Evolutionary conservation across 1,140 invertebrate genomes (phyloP).

Genomic region (Acarapis woodi): DNA sequence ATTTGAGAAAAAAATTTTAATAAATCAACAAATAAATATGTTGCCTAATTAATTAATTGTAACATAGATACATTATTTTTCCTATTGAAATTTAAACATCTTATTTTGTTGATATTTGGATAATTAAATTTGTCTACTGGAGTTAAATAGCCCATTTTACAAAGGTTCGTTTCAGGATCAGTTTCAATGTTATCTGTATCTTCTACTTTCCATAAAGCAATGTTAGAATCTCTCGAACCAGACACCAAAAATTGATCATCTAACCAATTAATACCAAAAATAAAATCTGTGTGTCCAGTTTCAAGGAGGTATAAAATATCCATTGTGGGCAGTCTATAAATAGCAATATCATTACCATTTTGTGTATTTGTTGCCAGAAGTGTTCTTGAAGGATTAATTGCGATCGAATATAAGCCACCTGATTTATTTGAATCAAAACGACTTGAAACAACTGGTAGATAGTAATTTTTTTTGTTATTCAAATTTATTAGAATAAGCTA

Average conservation of each 20-base stretch:
- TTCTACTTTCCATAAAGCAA: slow-evolving; percentile 23
- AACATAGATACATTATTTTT: no score
- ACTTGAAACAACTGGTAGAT: slow-evolving; percentile 41
- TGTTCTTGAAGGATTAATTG: slow-evolving; percentile 70
- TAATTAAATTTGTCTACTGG: neutral
- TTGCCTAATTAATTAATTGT: no score
- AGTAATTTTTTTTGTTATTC: slow-evolving; percentile 38
- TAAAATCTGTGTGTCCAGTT: slow-evolving; percentile 65
- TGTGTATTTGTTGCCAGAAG: slow-evolving; percentile 67
- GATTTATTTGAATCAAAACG: slow-evolving; percentile 23
- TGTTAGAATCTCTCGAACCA: slow-evolving; percentile 51
- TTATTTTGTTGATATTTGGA: slow-evolving; percentile 13
- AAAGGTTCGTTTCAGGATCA: neutral
- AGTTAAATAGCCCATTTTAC: neutral
- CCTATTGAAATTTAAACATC: no score
- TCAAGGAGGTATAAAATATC: slow-evolving; percentile 85
- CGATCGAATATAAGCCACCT: slow-evolving; percentile 68
- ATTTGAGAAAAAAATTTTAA: no score
- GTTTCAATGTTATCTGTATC: slow-evolving; percentile 13
- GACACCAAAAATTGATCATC: slow-evolving; percentile 83
- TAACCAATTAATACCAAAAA: slow-evolving; percentile 82
- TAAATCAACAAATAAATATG: no score
- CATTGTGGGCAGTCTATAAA: slow-evolving; percentile 67
- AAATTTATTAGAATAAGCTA: slow-evolving; percentile 57
- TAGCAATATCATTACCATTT: slow-evolving; percentile 69